A percentile compares a stretch with the other conserved stretches of the same genome.
Conservation (phyloP, 1,140 invertebrate species). For the Dufourea novaeangliae region DNA sequence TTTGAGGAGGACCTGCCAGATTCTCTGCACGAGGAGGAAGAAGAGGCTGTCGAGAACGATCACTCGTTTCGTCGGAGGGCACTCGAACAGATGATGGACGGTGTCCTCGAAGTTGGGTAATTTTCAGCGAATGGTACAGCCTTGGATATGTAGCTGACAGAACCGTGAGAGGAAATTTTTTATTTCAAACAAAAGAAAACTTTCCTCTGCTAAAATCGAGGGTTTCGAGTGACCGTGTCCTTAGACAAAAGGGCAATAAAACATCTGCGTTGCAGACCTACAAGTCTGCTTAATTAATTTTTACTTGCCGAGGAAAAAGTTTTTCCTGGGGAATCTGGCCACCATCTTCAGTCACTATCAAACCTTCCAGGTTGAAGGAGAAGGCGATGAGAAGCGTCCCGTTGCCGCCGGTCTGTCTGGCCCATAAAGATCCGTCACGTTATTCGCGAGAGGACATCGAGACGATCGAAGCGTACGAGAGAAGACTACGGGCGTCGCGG, state of each 20-base stretch:
- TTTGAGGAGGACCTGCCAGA: too few species aligned
- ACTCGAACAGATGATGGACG: slow-evolving; percentile 87
- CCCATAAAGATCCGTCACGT: slow-evolving; percentile 83
- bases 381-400: slow-evolving; percentile 86
- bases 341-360: too few species aligned
- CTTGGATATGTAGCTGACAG: not conserved
- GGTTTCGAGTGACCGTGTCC: too few species aligned
- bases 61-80: slow-evolving; percentile 73
- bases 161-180: too few species aligned
- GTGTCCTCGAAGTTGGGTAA: slow-evolving; percentile 84
- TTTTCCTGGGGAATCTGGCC: too few species aligned
- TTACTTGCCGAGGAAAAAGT: too few species aligned
- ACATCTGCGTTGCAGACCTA: too few species aligned
- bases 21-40: too few species aligned
- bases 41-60: not conserved
- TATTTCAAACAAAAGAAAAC: too few species aligned
- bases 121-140: not conserved
- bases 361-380: slow-evolving; percentile 83
- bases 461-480: slow-evolving; percentile 83
- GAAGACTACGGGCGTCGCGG: slow-evolving; percentile 81
- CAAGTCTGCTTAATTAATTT: too few species aligned
- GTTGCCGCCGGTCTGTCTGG: slow-evolving; percentile 84
- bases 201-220: too few species aligned
- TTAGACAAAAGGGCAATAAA: too few species aligned
- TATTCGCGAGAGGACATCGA: slow-evolving; percentile 84